Conservation (phyloP, 2,113 vertebrate genomes). For the Monopterus albus region DNA sequence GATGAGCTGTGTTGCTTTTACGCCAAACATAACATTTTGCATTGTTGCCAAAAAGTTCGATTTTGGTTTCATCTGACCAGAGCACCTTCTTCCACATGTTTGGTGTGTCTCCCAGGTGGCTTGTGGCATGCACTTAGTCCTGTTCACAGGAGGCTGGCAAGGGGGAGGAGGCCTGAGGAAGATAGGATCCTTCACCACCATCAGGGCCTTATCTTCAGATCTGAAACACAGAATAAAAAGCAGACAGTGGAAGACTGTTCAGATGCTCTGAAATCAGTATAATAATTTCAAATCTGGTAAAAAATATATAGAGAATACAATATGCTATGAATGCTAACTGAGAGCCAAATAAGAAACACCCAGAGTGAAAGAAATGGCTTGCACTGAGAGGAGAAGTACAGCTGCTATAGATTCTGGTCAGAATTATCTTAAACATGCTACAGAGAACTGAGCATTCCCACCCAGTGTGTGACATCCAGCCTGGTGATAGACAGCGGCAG, state of each 20-base stretch:
- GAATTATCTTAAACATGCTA: constrained; percentile 6
- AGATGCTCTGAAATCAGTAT: neutral
- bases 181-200: constrained; percentile 91
- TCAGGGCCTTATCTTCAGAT: constrained; percentile 89
- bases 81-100: too few species aligned
- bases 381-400: too few species aligned
- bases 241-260: neutral
- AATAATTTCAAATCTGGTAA: constrained; percentile 14
- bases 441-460: neutral
- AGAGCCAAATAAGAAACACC: constrained; percentile 33
- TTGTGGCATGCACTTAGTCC: constrained; percentile 92
- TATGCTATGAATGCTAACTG: constrained; percentile 30
- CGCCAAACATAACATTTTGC: too few species aligned
- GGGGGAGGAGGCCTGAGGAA: constrained; percentile 85
- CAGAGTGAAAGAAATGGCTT: too few species aligned
- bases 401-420: constrained; percentile 12
- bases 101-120: too few species aligned
- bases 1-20: too few species aligned
- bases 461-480: neutral
- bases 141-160: constrained; percentile 90
- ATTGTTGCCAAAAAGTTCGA: too few species aligned
- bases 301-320: constrained; percentile 54
- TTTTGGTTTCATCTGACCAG: too few species aligned
- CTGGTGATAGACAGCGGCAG: neutral
- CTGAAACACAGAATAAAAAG: constrained; percentile 44